Conservation (phyloP, 2,888 invertebrate genomes). For the Macrosiphum euphorbiae region DNA sequence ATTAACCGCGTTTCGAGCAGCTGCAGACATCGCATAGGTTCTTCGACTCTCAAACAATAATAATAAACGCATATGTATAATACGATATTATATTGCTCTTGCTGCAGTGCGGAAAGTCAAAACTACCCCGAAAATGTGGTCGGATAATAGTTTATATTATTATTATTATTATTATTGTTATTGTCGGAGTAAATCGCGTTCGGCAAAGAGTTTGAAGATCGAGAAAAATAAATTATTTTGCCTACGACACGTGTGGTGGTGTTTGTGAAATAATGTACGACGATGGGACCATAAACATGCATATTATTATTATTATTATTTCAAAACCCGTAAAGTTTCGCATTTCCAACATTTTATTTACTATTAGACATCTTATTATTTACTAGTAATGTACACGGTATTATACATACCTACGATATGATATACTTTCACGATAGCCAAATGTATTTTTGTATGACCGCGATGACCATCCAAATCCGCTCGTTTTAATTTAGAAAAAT, state of each 20-base stretch:
- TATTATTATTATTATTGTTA: background rate
- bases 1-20: background rate
- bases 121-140: background rate
- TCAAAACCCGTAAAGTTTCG: background rate
- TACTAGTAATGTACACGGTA: background rate
- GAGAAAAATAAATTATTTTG: background rate
- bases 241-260: background rate
- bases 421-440: background rate
- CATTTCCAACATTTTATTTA: background rate
- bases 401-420: background rate
- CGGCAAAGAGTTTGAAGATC: background rate
- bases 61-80: background rate
- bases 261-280: background rate
- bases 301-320: background rate
- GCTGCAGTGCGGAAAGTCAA: background rate
- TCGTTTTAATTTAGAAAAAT: no score
- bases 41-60: background rate
- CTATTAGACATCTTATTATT: background rate
- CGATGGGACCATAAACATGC: background rate
- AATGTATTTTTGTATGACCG: background rate
- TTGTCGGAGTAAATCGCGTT: background rate
- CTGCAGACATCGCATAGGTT: background rate
- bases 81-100: background rate
- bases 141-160: background rate
- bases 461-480: background rate